Evolutionary conservation across 2,888 invertebrate genomes (phyloP), one percentile per base, ranked within the genome.

Genomic region (Napeogenes inachia): DNA sequence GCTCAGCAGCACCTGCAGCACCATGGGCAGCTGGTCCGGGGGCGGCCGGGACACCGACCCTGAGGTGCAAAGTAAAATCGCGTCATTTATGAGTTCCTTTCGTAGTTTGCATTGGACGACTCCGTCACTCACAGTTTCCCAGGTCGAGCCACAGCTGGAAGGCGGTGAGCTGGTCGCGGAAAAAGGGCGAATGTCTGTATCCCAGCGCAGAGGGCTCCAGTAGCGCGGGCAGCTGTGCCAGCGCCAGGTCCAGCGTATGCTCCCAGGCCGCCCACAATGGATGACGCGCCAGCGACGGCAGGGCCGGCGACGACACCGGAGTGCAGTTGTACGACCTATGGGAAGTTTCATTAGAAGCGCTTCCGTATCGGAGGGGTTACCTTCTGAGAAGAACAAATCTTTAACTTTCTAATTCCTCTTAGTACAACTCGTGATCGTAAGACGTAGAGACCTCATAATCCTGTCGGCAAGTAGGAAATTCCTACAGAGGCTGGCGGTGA

Each of bases 221-320:
- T 76, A 96, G 94, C 60, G 92, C 93, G 64, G 97, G 97, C 74
- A 99, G 91, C 85, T 99, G 99, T 63, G 96, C 94, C 70, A 99
- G 91, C 76, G 98, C 98, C 72, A 98, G 92, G 87, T 99, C 99
- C 70, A 99, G 92, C 13, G 98, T 97, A 75, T 98, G 92, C 87
- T 99, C 99, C 99, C 99, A 99, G 2, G 99, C 97, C 79, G 95
- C 94, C 98, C 98, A 97, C 95, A 97, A 96, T 61, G 95, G 94
- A 87, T 97, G 97, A 77, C 95, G 91, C 69, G 95, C 96, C 61
- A 98, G 98, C 32, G 97, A 94, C 32, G 99, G 99, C 75, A 99
- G 91, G 68, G 94, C 93, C 0, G 99, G 99, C 73, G 93, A 93
- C 55, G 98, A 98, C 56, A 98, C 95, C n/a, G 99, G 99, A 60